Evolutionary conservation across 2,888 invertebrate genomes (phyloP).

Genomic region (Pegoplata infirma): DNA sequence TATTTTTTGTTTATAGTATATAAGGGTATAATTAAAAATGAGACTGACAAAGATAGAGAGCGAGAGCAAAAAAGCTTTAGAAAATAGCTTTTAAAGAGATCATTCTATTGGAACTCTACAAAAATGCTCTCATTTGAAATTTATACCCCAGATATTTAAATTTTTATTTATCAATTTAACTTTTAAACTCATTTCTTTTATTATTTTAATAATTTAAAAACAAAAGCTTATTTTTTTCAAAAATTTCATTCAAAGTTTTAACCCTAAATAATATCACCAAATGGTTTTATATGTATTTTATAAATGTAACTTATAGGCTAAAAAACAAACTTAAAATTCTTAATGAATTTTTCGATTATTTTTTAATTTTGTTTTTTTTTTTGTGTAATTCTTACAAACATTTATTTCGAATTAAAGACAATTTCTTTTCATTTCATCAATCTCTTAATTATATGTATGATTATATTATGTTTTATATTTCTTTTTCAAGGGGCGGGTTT

Average conservation of each 20-base stretch:
- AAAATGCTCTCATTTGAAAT: slow-evolving; percentile 33
- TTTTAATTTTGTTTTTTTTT: slow-evolving; percentile 28
- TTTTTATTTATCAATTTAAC: slow-evolving; percentile 7
- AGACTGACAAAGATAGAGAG: not conserved
- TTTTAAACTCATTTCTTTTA: slow-evolving; percentile 8
- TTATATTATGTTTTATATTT: slow-evolving; percentile 44
- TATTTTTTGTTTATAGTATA: not conserved
- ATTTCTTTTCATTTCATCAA: slow-evolving; percentile 18
- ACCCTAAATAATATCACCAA: slow-evolving; percentile 64
- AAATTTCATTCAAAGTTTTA: slow-evolving; percentile 30
- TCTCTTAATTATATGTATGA: slow-evolving; percentile 24
- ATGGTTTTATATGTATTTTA: slow-evolving; percentile 52
- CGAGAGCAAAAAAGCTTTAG: slow-evolving; percentile 12
- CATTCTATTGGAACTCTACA: slow-evolving; percentile 36
- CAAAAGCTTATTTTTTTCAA: slow-evolving; percentile 15
- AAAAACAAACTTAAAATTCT: slow-evolving; percentile 37
- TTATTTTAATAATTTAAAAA: slow-evolving; percentile 4
- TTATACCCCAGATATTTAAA: slow-evolving; percentile 9
- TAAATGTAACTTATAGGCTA: slow-evolving; percentile 51
- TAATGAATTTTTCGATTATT: not conserved
- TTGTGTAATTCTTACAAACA: slow-evolving; percentile 59
- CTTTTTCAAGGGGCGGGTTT: slow-evolving; percentile 58
- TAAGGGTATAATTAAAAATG: not conserved
- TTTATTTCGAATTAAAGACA: slow-evolving; percentile 41
- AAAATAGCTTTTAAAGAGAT: slow-evolving; percentile 45